phyloP scores from a whole-genome alignment of 1,140 invertebrate species.

The Drosophila guanche region DNA sequence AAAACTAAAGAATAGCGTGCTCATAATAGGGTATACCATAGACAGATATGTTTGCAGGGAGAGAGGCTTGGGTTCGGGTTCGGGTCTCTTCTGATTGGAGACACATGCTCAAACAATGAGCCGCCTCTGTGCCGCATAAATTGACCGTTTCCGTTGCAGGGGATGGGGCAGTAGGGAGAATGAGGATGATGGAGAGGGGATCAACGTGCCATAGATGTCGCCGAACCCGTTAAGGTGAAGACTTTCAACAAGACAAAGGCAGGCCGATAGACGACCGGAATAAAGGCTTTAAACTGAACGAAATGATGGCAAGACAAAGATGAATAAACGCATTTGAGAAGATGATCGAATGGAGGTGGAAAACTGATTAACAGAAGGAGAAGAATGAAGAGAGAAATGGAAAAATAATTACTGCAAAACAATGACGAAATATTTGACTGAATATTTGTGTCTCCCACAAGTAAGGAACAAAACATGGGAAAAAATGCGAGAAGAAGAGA shows the following conservation, averaged over 20 bases:
- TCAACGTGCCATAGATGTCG: constrained; percentile 31
- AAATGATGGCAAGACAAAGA: too few species aligned
- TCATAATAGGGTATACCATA: constrained; percentile 29
- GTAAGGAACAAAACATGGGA: too few species aligned
- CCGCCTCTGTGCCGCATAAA: constrained; percentile 58
- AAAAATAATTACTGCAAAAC: too few species aligned
- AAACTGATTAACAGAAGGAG: neutral
- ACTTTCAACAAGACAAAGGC: constrained; percentile 11
- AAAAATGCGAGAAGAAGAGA: too few species aligned
- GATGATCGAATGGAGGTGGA: neutral
- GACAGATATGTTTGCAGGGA: neutral
- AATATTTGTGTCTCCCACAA: too few species aligned
- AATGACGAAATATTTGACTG: too few species aligned
- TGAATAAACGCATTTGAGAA: neutral
- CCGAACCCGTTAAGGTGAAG: constrained; percentile 16
- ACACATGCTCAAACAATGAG: constrained; percentile 55
- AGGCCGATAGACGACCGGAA: constrained; percentile 18
- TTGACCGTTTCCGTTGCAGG: constrained; percentile 64
- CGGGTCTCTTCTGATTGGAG: constrained; percentile 14
- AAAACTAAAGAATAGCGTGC: constrained; percentile 42
- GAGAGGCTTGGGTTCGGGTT: neutral
- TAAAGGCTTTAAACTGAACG: too few species aligned
- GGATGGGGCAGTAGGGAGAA: neutral
- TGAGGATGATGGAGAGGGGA: neutral
- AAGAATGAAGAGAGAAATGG: too few species aligned